Conservation (phyloP, 2,113 vertebrate genomes). For the Nestor notabilis region DNA sequence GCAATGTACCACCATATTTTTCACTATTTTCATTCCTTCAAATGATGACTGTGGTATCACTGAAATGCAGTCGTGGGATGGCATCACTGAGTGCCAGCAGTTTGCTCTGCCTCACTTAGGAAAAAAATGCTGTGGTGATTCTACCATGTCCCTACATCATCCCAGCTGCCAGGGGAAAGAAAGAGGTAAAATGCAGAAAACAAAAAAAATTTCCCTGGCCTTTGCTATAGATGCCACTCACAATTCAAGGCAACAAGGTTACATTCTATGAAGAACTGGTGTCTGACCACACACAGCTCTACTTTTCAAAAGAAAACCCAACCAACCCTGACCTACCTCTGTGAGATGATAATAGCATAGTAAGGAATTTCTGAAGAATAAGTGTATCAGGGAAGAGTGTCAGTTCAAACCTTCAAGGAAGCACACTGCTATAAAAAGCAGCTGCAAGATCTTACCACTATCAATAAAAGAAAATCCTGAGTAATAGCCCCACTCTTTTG, state of each 20-base stretch:
- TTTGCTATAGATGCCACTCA: background rate
- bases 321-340: background rate
- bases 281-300: background rate
- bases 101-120: background rate
- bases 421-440: background rate
- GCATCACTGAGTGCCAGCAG: background rate
- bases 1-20: background rate
- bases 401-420: constrained; percentile 9
- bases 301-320: background rate
- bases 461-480: background rate
- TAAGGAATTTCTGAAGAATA: constrained; percentile 7
- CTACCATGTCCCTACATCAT: background rate
- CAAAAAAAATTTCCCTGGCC: background rate
- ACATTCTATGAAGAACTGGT: background rate
- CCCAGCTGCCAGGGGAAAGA: background rate
- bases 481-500: background rate
- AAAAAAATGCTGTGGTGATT: background rate
- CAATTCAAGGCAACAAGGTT: background rate
- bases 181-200: background rate
- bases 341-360: background rate
- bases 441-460: background rate
- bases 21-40: background rate
- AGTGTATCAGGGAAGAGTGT: background rate
- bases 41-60: background rate
- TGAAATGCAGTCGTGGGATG: background rate